These are phyloP conservation scores for Apamea monoglypha DNA, from an alignment of 2,888 invertebrate species.

Conservation along the genomic window DNA sequence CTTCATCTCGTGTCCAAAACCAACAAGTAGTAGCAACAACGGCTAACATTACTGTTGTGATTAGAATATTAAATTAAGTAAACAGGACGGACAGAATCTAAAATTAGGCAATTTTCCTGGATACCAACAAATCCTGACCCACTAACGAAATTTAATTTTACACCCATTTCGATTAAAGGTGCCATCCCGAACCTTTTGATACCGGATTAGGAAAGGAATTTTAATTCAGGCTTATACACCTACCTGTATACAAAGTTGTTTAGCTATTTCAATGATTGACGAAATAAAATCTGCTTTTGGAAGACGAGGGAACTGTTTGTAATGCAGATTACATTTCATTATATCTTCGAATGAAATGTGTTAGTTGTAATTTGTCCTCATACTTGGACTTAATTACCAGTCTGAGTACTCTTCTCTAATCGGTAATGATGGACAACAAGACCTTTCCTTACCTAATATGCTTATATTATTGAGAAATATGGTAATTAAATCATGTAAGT, in stretches of 20 bases:
- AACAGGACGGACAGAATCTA: slow-evolving; percentile 66
- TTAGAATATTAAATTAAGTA: slow-evolving; percentile 78
- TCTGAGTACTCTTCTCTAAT: neutral
- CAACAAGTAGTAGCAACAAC: slow-evolving; percentile 45
- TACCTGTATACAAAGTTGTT: slow-evolving; percentile 18
- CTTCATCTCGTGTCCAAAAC: slow-evolving; percentile 50
- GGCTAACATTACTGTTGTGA: slow-evolving; percentile 64
- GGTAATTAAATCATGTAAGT: slow-evolving; percentile 9
- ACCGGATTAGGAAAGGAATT: slow-evolving; percentile 66
- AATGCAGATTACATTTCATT: neutral
- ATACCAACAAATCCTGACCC: slow-evolving; percentile 57
- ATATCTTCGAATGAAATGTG: neutral
- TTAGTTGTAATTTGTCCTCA: too few relatives aligned
- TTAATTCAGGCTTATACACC: slow-evolving; percentile 55
- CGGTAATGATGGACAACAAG: neutral
- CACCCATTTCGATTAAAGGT: slow-evolving; percentile 71
- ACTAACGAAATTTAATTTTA: slow-evolving; percentile 67
- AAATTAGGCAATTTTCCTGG: slow-evolving; percentile 71
- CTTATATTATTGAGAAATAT: slow-evolving; percentile 4
- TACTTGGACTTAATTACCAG: neutral
- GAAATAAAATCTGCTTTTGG: neutral
- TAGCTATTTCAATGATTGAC: slow-evolving; percentile 24
- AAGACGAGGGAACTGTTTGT: neutral
- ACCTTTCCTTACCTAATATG: neutral
- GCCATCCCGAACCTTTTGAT: slow-evolving; percentile 59